A percentile compares a stretch with the other conserved stretches of the same genome.
phyloP scores from a whole-genome alignment of 2,797 vertebrate genomes.

The Gymnocypris eckloni region DNA sequence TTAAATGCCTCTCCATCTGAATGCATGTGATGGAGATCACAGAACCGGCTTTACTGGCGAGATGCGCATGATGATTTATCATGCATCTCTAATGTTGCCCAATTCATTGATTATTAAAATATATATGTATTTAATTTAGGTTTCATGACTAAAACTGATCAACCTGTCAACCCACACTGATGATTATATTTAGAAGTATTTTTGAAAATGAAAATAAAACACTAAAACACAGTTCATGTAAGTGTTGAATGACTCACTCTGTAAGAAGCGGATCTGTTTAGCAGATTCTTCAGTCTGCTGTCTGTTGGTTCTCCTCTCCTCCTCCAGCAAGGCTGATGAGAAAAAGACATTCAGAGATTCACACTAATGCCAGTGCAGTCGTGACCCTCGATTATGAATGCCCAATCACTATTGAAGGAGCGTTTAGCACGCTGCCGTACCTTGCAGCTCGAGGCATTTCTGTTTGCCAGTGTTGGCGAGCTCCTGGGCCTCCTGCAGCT shows the following conservation, averaged over 20 bases:
- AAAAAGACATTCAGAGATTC: constrained; percentile 14
- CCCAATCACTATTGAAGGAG: neutral
- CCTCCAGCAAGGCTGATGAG: constrained; percentile 89
- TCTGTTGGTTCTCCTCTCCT: constrained; percentile 89
- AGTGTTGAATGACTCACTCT: constrained; percentile 80
- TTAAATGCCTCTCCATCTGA: no score
- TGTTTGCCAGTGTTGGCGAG: constrained; percentile 95
- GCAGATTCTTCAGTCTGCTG: constrained; percentile 91
- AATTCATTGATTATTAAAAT: neutral
- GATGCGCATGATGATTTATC: no score
- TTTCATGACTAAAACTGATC: neutral
- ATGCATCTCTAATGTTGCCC: no score
- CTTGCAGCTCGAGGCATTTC: constrained; percentile 96
- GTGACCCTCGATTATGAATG: neutral
- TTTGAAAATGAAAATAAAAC: neutral
- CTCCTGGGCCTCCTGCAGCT: constrained; percentile 94
- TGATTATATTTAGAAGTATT: neutral
- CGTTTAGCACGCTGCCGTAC: constrained; percentile 68
- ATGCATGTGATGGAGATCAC: no score
- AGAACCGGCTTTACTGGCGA: no score
- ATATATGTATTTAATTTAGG: neutral
- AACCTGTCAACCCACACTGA: neutral
- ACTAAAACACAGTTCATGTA: neutral
- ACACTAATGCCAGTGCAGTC: neutral
- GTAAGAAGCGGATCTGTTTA: constrained; percentile 95